Conservation (phyloP, 2,888 invertebrate species). For the Ophioninae sp. region DNA sequence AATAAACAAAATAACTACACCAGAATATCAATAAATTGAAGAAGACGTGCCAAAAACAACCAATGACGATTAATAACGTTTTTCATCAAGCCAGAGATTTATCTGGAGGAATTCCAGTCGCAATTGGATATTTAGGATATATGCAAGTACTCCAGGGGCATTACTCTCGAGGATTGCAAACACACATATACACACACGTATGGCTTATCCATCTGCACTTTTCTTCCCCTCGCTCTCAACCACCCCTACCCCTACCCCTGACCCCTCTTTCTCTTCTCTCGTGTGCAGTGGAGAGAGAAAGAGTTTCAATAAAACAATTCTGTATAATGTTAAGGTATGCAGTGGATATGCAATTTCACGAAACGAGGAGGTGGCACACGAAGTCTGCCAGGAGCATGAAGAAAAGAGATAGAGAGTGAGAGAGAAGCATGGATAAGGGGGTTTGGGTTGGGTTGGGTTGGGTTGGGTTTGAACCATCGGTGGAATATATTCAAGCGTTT, state of each 20-base stretch:
- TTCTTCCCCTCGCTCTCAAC: not conserved
- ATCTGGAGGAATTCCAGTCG: not conserved
- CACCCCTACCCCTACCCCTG: too few species aligned
- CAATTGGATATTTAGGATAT: constrained; percentile 34
- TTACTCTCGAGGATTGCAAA: constrained; percentile 24
- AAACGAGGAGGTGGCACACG: constrained; percentile 41
- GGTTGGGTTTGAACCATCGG: constrained; percentile 71
- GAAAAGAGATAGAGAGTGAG: constrained; percentile 19
- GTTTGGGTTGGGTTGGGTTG: too few species aligned
- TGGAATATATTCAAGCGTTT: constrained; percentile 73
- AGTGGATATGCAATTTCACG: constrained; percentile 65
- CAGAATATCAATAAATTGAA: too few species aligned
- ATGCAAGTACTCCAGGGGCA: constrained; percentile 9
- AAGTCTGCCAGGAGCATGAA: constrained; percentile 16
- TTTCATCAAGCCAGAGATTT: too few species aligned
- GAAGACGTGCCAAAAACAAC: too few species aligned
- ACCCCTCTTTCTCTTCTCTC: too few species aligned
- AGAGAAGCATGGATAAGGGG: constrained; percentile 7
- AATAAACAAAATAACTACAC: not conserved
- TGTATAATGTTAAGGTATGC: constrained; percentile 62
- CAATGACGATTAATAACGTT: too few species aligned
- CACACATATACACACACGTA: not conserved
- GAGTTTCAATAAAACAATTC: constrained; percentile 61
- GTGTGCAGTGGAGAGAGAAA: constrained; percentile 24
- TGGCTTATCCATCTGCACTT: constrained; percentile 32